Base-by-base conservation (phyloP, 2,113 vertebrate species). In the Nesogale talazaci region DNA sequence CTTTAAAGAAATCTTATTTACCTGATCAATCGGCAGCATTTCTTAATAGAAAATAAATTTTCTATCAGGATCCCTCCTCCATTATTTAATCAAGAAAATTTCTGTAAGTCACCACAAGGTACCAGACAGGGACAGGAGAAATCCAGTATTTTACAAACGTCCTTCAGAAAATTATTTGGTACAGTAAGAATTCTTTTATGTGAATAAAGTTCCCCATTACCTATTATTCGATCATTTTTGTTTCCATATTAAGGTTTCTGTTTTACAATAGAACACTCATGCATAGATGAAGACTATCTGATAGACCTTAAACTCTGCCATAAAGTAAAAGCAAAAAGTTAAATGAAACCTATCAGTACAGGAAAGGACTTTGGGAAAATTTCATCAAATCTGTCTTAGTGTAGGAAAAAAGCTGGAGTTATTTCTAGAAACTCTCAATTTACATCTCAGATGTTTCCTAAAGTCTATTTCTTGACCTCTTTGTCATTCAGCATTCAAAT, bases 131-230 rank as follows among this genome's bases (percentile, higher is more conserved):
- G 20, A 17, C 2, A 14, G 9, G 31, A 59, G 31, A 31, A 77
- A 25, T 14, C 36, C 15, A 72, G 12, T 80, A 69, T 79, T 77
- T 87, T 52, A 61, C 0, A 57, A 56, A 83, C 40, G 61, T 2
- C 3, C 36, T 80, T 29, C 65, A 56, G 27, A 76, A 57, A 89
- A 38, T 75, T 90, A 77, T 91, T 94, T 65, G 86, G 27, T 67
- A 91, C 92, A 96, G 42, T 8, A 88, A 88, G 16, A 75, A 79
- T 78, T 29, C 23, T 93, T 52, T 85, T 52, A 85, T 25, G 29
- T 81, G 22, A 85, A 59, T 75, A 93, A 63, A 2, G 1, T 74
- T 36, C n/a, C 17, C 16, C 1, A n/a, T 72, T 83, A 70, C 72
- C 80, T 69, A 67, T 11, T 74, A 46, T 93, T 86, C 84, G 70